phyloP scores from a whole-genome alignment of 2,113 vertebrate genomes.

The Carettochelys insculpta region DNA sequence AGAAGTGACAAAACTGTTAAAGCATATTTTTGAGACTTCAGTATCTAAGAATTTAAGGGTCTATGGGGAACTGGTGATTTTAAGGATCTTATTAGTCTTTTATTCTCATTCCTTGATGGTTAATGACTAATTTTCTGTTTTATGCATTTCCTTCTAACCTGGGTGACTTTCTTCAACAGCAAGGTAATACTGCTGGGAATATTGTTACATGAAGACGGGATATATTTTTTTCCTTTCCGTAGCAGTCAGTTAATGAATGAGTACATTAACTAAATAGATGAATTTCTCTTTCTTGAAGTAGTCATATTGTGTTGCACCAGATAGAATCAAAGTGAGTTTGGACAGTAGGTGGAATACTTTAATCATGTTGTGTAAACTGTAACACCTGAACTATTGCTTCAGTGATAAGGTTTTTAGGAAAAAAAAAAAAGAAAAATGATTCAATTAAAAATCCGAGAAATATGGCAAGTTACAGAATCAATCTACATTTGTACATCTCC shows the following conservation, averaged over 20 bases:
- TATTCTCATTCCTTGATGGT: background rate
- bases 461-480: slow-evolving; percentile 23
- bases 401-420: background rate
- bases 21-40: background rate
- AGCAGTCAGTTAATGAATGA: slow-evolving; percentile 43
- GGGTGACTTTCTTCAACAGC: background rate
- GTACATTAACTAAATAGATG: slow-evolving; percentile 39
- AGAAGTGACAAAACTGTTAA: slow-evolving; percentile 21
- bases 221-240: background rate
- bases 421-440: background rate
- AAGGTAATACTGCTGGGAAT: slow-evolving; percentile 16
- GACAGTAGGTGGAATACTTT: slow-evolving; percentile 5
- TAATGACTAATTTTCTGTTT: background rate
- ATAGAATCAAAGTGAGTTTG: slow-evolving; percentile 34
- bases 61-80: background rate
- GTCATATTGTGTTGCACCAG: background rate
- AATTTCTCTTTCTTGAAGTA: slow-evolving; percentile 25
- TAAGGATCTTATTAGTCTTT: background rate
- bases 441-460: slow-evolving; percentile 26
- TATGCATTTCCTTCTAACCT: slow-evolving; percentile 20
- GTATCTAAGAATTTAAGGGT: background rate
- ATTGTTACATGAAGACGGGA: background rate
- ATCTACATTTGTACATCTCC: slow-evolving; percentile 32
- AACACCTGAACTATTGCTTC: slow-evolving; percentile 9
- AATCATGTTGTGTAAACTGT: slow-evolving; percentile 24